Evolutionary conservation across 2,113 vertebrate species (phyloP), one percentile per base, ranked within the genome.

Genomic region (Cynoglossus semilaevis): DNA sequence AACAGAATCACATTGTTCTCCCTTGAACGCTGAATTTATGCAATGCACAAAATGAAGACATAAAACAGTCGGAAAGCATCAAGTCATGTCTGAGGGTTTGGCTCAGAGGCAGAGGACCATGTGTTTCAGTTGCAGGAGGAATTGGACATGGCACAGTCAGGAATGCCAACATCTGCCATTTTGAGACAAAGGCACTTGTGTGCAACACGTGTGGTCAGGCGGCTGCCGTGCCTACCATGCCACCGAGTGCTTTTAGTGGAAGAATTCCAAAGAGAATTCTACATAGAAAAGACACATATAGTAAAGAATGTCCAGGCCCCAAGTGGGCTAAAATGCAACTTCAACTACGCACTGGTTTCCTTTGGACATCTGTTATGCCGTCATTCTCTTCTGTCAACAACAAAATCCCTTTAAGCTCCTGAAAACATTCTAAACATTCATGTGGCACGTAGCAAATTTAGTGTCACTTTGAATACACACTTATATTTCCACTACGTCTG

Each of bases 141-240:
- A 15, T 51, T 62, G 45, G 63, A 63, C 15, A 42, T 35, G n/a
- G 62, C 56, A n/a, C 38, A 14, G 51, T 15, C 49, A 63, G 67
- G 70, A 79, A 85, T 81, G 66, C 76, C 49, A 72, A 66, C 70
- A 81, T 80, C 75, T 85, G 82, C 76, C 74, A 61, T 67, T 74
- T 79, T n/a, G 67, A 75, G 62, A 87, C 82, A 85, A 85, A 88
- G 67, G 56, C 65, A 63, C 70, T 73, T 81, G 69, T 80, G 69
- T 60, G 63, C 18, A 49, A 42, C 72, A 72, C 22, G 14, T 68
- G 73, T 79, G 81, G 76, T 82, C 75, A 72, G 56, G 52, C 63
- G 36, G 65, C 67, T 56, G 15, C 69, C 61, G 77, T 63, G 69
- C 58, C 67, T 22, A 51, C 80, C 46, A 18, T 55, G 42, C 49